Evolutionary conservation across 2,888 invertebrate species (phyloP).

Genomic region (Eucriotettix oculatus): DNA sequence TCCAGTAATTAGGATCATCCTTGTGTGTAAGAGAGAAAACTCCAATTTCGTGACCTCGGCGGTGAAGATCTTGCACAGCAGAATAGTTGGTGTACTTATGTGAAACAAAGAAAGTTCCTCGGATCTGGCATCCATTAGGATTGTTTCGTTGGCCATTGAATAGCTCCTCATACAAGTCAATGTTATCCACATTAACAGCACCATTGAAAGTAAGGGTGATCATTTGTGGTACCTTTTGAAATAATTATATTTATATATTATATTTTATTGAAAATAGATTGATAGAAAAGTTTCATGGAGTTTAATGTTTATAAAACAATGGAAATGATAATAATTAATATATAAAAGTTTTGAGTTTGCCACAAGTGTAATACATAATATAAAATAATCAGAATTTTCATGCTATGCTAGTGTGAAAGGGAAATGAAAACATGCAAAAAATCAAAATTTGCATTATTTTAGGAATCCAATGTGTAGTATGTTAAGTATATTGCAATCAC

Average conservation of each 20-base stretch:
- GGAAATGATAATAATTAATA: too few species aligned
- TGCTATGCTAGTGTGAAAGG: too few species aligned
- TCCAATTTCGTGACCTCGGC: slow-evolving; percentile 80
- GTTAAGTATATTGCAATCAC: too few species aligned
- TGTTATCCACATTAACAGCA: slow-evolving; percentile 82
- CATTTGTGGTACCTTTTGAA: slow-evolving; percentile 63
- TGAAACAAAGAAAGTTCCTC: slow-evolving; percentile 80
- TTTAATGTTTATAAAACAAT: not conserved
- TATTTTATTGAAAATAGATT: not conserved
- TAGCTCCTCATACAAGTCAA: slow-evolving; percentile 78
- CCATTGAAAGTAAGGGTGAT: slow-evolving; percentile 86
- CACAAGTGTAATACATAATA: too few species aligned
- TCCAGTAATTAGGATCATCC: slow-evolving; percentile 83
- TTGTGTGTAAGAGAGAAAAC: slow-evolving; percentile 87
- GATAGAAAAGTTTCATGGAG: not conserved
- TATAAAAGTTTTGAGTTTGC: too few species aligned
- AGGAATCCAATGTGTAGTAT: too few species aligned
- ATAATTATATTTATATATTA: too few species aligned
- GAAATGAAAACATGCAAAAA: too few species aligned
- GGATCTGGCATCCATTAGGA: slow-evolving; percentile 77
- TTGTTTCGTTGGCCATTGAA: slow-evolving; percentile 73
- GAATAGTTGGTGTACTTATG: slow-evolving; percentile 89
- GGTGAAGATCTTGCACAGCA: slow-evolving; percentile 73
- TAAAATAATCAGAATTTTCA: too few species aligned
- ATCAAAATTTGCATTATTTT: not conserved